Base-by-base conservation (phyloP, 2,113 vertebrate species). In the Taxidea taxus region DNA sequence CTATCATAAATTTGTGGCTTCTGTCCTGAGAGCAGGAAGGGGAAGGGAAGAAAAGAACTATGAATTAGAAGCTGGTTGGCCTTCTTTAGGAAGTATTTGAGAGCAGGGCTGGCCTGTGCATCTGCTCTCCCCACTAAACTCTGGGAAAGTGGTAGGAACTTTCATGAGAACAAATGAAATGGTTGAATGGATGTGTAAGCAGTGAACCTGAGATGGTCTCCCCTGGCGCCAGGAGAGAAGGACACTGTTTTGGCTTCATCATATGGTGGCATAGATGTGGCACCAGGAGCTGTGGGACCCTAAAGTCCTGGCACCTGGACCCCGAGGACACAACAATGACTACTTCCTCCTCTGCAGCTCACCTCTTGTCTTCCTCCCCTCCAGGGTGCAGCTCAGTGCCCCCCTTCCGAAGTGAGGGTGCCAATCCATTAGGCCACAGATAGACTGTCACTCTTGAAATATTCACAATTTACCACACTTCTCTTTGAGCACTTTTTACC, bases 261-360 rank as follows among this genome's bases (percentile, higher is more conserved):
- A 4, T 5, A 3, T 5, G 7, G 6, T 27, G 14, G 6, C 7
- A 10, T 9, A 16, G 4, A 49, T 5, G 12, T 15, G 15, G 34
- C 29, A n/a, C 3, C 18, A 37, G 25, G 29, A 51, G 0, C 42
- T 72, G 8, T 54, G 37, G 3, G 4, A 5, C 39, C 58, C 29
- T 10, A 58, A 31, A 74, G 7, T 14, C 47, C 60, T 62, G 12
- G 6, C 23, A 8, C 34, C 20, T 66, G 64, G 66, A 34, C 27
- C 4, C 62, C 90, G 72, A 94, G 14, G 13, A 75, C 8, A 70
- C 7, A 82, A 25, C 27, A 62, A 4, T 54, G 25, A 74, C 51
- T 9, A 44, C 2, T 3, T 62, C 60, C 16, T 60, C 58, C 23
- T 58, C 42, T 47, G 12, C 29, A 10, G 39, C 21, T 34, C 42